Conservation (phyloP, 2,113 vertebrate genomes). For the Dendrocopos noguchii region DNA sequence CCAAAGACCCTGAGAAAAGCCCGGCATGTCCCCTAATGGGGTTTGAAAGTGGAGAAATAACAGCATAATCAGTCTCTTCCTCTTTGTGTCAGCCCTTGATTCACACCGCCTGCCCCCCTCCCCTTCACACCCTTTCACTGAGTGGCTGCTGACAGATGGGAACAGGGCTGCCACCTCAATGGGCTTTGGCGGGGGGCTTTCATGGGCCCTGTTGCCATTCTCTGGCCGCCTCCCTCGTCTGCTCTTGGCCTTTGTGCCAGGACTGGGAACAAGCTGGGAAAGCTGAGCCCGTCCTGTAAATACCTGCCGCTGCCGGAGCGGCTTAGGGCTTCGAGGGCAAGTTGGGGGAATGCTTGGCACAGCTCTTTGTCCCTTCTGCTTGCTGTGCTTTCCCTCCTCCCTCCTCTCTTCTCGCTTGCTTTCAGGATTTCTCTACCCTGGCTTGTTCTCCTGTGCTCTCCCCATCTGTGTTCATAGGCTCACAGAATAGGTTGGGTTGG, state of each 20-base stretch:
- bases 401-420: background rate
- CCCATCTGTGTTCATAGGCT: no score
- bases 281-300: conserved; percentile 76
- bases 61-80: conserved; percentile 85
- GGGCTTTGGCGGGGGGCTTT: conserved; percentile 83
- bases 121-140: conserved; percentile 77
- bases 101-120: conserved; percentile 60
- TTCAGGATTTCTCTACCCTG: background rate
- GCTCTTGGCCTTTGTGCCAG: conserved; percentile 63
- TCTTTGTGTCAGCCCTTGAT: conserved; percentile 50
- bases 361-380: background rate
- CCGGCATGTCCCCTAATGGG: conserved; percentile 74
- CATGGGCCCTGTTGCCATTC: conserved; percentile 77
- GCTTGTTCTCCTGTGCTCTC: background rate
- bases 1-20: conserved; percentile 75
- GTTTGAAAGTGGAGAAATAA: conserved; percentile 81
- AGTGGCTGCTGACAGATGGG: conserved; percentile 87
- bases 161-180: conserved; percentile 80
- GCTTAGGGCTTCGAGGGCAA: background rate
- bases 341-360: background rate
- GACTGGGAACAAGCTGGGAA: conserved; percentile 84
- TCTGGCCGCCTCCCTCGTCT: background rate
- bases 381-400: background rate
- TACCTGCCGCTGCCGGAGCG: background rate
- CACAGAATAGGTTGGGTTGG: no score